Conservation (phyloP, 2,113 vertebrate species). For the Alouatta palliata region DNA sequence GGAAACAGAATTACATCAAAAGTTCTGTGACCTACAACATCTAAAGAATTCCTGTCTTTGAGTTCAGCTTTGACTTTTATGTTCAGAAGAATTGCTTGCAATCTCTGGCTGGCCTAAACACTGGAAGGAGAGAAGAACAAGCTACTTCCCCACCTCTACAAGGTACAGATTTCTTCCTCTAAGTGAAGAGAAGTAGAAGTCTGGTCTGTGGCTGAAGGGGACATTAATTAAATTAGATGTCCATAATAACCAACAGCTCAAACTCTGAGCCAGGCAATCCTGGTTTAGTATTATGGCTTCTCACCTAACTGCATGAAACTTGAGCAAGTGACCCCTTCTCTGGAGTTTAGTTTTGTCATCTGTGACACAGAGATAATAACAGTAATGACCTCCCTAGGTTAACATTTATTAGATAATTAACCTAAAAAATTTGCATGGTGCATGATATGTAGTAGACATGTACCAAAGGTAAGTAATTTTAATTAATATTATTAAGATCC, state of each 20-base stretch:
- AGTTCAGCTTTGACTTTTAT: constrained; percentile 35
- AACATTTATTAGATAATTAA: background rate
- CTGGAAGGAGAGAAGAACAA: background rate
- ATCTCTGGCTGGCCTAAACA: background rate
- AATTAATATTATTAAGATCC: background rate
- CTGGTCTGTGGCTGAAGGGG: background rate
- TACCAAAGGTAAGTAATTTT: background rate
- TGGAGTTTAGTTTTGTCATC: background rate
- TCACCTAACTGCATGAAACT: background rate
- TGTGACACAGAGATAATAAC: background rate
- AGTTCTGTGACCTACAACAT: constrained; percentile 61
- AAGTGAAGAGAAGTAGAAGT: background rate
- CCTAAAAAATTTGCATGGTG: background rate
- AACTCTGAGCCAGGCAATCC: background rate
- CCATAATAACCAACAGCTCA: background rate
- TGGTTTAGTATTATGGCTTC: background rate
- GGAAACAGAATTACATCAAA: constrained; percentile 66
- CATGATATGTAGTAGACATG: background rate
- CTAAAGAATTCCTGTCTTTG: constrained; percentile 67
- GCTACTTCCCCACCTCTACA: background rate
- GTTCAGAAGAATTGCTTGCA: constrained; percentile 36
- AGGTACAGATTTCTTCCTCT: background rate
- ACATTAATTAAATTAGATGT: constrained; percentile 13
- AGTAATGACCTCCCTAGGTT: background rate
- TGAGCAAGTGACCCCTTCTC: background rate